Conservation (phyloP, 1,140 invertebrate genomes). For the Drosophila jambulina region DNA sequence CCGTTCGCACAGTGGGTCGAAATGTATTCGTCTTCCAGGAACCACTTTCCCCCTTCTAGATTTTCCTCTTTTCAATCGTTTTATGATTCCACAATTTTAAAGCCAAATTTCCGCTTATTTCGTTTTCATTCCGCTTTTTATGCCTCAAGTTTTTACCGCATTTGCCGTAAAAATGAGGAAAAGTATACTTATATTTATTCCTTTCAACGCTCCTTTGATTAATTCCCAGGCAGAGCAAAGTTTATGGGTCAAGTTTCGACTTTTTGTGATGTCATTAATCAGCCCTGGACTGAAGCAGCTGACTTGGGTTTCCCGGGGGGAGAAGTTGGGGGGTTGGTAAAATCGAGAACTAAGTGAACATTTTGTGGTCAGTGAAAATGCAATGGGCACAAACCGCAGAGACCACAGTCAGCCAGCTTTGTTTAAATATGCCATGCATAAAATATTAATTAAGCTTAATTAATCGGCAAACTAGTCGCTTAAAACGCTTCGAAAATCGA, state of each 20-base stretch:
- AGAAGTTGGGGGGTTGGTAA: background rate
- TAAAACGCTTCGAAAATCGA: slow-evolving; percentile 34
- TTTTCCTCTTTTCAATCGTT: slow-evolving; percentile 32
- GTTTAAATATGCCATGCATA: slow-evolving; percentile 17
- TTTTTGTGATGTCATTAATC: slow-evolving; percentile 53
- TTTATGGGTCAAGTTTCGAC: slow-evolving; percentile 66
- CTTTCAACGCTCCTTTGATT: slow-evolving; percentile 54
- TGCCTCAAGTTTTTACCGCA: slow-evolving; percentile 37
- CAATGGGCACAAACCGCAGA: slow-evolving; percentile 13
- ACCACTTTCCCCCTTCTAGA: slow-evolving; percentile 1
- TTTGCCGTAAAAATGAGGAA: slow-evolving; percentile 38
- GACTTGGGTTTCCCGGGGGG: slow-evolving; percentile 10
- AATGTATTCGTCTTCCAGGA: slow-evolving; percentile 25
- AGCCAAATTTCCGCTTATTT: slow-evolving; percentile 36
- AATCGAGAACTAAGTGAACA: background rate
- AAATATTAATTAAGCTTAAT: slow-evolving; percentile 53
- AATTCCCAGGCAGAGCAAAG: slow-evolving; percentile 49
- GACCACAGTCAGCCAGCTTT: slow-evolving; percentile 19
- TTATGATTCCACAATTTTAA: slow-evolving; percentile 43
- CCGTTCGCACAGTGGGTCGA: slow-evolving; percentile 60
- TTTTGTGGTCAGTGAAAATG: slow-evolving; percentile 31
- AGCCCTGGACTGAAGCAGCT: slow-evolving; percentile 8
- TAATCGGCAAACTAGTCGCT: slow-evolving; percentile 22
- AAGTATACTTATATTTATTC: slow-evolving; percentile 31
- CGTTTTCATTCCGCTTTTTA: slow-evolving; percentile 38